These are phyloP conservation scores for Reticulitermes speratus DNA, from an alignment of 1,140 invertebrate genomes.

Conservation along the genomic window DNA sequence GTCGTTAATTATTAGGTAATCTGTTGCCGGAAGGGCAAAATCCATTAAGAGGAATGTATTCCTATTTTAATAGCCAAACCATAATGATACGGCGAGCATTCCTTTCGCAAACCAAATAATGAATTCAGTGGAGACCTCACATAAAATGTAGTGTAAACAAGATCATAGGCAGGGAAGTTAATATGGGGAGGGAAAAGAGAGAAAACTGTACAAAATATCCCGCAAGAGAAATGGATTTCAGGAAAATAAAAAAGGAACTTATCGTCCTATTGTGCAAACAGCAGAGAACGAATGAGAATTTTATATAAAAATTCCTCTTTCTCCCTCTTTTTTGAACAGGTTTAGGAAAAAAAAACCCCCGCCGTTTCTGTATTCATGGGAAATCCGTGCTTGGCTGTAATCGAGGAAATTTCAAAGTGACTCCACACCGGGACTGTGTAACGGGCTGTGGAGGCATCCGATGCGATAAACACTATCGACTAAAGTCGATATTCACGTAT, in stretches of 20 bases:
- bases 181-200: background rate
- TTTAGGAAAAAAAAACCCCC: background rate
- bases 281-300: background rate
- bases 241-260: conserved; percentile 20
- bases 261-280: conserved; percentile 14
- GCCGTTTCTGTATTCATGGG: conserved; percentile 22
- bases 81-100: background rate
- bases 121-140: conserved; percentile 7
- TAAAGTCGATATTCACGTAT: no score
- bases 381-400: conserved; percentile 11
- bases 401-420: background rate
- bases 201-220: background rate
- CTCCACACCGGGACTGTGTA: background rate
- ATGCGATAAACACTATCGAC: no score
- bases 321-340: background rate
- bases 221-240: conserved; percentile 22
- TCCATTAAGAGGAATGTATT: background rate
- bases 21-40: background rate
- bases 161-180: background rate
- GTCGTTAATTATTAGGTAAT: background rate
- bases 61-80: background rate
- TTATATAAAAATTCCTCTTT: background rate
- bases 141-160: conserved; percentile 20
- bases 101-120: conserved; percentile 5
- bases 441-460: background rate